Conservation (phyloP, 2,888 invertebrate genomes). For the Tanypteryx hageni region DNA sequence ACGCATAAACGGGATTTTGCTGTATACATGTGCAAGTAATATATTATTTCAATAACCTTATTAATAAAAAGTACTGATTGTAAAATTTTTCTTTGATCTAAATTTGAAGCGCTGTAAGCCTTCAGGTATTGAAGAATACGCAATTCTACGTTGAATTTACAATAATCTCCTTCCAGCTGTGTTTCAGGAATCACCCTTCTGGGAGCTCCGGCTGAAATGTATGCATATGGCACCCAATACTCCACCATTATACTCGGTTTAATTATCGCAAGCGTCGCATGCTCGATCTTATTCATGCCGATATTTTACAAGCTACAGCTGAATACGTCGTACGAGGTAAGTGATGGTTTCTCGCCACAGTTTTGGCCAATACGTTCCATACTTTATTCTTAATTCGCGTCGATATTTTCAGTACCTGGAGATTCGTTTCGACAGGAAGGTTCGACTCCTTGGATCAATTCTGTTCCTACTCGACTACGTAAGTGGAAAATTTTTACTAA, state of each 20-base stretch:
- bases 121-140: no score
- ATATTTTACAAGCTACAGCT: conserved; percentile 85
- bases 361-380: neutral
- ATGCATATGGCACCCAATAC: conserved; percentile 84
- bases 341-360: conserved; percentile 21
- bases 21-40: no score
- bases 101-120: no score
- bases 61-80: no score
- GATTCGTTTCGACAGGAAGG: conserved; percentile 77
- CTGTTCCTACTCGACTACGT: conserved; percentile 84
- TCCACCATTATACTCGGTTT: conserved; percentile 79
- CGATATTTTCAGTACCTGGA: conserved; percentile 67
- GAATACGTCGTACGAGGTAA: conserved; percentile 82
- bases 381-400: neutral
- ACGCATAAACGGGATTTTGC: no score
- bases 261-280: conserved; percentile 78
- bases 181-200: conserved; percentile 86
- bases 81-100: no score
- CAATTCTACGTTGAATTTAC: neutral
- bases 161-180: conserved; percentile 77
- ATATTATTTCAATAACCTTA: no score
- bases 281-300: conserved; percentile 75
- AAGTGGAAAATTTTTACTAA: conserved; percentile 73
- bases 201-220: conserved; percentile 86
- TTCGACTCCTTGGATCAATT: conserved; percentile 83